Evolutionary conservation across 1,140 invertebrate genomes (phyloP).

Genomic region (Glossosoma conforme): DNA sequence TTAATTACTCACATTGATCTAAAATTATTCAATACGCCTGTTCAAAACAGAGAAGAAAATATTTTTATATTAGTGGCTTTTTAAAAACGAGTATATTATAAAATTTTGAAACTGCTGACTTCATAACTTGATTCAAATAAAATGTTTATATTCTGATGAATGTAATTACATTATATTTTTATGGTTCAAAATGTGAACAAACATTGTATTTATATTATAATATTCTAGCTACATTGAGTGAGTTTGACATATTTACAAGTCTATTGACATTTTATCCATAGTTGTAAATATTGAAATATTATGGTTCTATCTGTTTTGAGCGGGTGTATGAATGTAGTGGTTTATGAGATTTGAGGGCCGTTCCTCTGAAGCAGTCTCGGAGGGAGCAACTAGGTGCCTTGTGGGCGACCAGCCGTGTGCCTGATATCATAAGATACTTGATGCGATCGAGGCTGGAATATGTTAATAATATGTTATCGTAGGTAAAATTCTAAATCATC

Average conservation of each 20-base stretch:
- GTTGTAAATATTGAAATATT: slow-evolving; percentile 15
- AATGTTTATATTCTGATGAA: not conserved
- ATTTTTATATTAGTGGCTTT: slow-evolving; percentile 10
- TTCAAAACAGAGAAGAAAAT: not conserved
- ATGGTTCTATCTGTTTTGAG: slow-evolving; percentile 11
- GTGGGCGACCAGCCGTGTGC: slow-evolving; percentile 54
- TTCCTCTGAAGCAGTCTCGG: slow-evolving; percentile 11
- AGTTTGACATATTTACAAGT: slow-evolving; percentile 9
- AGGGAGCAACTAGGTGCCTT: slow-evolving; percentile 51
- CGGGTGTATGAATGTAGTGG: slow-evolving; percentile 3
- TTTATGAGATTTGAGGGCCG: not conserved
- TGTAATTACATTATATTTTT: not conserved
- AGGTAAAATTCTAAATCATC: slow-evolving; percentile 31
- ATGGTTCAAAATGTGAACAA: slow-evolving; percentile 8
- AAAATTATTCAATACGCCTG: slow-evolving; percentile 1
- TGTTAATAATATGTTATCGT: slow-evolving; percentile 26
- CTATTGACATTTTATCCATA: slow-evolving; percentile 32
- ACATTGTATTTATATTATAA: slow-evolving; percentile 17
- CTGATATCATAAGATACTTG: slow-evolving; percentile 41
- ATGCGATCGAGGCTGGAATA: slow-evolving; percentile 30
- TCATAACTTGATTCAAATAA: slow-evolving; percentile 6
- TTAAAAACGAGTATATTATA: slow-evolving; percentile 3
- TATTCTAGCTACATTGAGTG: slow-evolving; percentile 14
- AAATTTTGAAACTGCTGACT: slow-evolving; percentile 8
- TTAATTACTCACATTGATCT: slow-evolving; percentile 1